These are phyloP conservation scores for Drosophila quadrilineata DNA, from an alignment of 1,140 invertebrate species.

Conservation along the genomic window DNA sequence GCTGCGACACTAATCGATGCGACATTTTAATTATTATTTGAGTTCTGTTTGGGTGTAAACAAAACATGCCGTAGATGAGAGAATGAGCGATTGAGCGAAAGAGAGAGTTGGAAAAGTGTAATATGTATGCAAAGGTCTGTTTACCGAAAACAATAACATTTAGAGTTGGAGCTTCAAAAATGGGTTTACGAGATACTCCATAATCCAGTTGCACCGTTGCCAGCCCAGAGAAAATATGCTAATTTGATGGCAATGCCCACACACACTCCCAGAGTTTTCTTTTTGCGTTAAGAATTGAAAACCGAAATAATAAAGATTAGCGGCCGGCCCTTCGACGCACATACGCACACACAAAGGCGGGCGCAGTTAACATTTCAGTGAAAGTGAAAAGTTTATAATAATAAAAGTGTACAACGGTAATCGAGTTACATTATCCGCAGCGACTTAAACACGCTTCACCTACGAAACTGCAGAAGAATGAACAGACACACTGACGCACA, in stretches of 20 bases:
- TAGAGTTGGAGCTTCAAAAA: not conserved
- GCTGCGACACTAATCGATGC: no score
- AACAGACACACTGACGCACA: not conserved
- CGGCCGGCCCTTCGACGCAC: no score
- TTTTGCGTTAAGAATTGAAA: conserved; percentile 8
- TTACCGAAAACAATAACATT: conserved; percentile 4
- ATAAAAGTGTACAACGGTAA: conserved; percentile 53
- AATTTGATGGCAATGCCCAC: conserved; percentile 19
- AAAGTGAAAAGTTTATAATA: conserved; percentile 59
- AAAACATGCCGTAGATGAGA: no score
- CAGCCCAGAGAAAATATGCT: conserved; percentile 13
- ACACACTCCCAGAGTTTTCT: not conserved
- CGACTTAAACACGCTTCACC: conserved; percentile 15
- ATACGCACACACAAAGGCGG: conserved; percentile 33
- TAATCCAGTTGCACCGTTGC: not conserved
- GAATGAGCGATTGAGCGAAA: not conserved
- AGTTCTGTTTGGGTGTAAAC: no score
- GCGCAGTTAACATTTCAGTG: conserved; percentile 40
- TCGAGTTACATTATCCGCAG: conserved; percentile 38
- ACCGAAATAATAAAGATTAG: conserved; percentile 36
- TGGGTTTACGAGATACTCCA: not conserved
- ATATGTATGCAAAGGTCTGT: not conserved
- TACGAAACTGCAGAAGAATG: conserved; percentile 16
- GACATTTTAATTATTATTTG: no score
- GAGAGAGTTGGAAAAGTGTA: not conserved